Conservation (phyloP, 1,140 invertebrate species). For the Drosophila ananassae region DNA sequence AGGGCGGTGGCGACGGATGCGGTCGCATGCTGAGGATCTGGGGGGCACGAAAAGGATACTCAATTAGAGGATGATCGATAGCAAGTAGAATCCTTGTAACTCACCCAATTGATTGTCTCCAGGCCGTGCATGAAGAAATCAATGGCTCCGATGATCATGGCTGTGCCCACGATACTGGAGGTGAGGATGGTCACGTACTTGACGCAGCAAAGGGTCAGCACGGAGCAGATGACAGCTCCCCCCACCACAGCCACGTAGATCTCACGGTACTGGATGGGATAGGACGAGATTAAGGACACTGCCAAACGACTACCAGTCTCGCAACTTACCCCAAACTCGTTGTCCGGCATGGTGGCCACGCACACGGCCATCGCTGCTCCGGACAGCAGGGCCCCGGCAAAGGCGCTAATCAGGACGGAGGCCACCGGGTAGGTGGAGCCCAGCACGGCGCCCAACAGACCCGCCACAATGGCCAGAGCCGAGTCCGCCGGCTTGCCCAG, state of each 20-base stretch:
- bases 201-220: conserved; percentile 78
- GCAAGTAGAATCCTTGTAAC: not conserved
- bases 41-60: not conserved
- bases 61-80: too few relatives aligned
- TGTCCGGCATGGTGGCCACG: conserved; percentile 83
- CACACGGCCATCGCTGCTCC: conserved; percentile 81
- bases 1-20: conserved; percentile 79
- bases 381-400: conserved; percentile 77
- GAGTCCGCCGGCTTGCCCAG: conserved; percentile 81
- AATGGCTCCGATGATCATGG: conserved; percentile 81
- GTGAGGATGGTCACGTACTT: conserved; percentile 83
- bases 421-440: conserved; percentile 83
- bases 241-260: conserved; percentile 80
- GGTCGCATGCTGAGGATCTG: conserved; percentile 81
- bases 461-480: conserved; percentile 79
- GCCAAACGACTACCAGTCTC: not conserved
- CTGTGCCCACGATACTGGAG: conserved; percentile 81
- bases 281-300: not conserved
- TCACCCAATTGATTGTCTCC: conserved; percentile 80
- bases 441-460: conserved; percentile 74
- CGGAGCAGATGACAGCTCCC: conserved; percentile 81
- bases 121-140: conserved; percentile 82
- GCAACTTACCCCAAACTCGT: conserved; percentile 81
- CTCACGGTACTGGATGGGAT: conserved; percentile 66
- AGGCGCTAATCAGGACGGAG: conserved; percentile 78